Evolutionary conservation across 2,113 vertebrate genomes (phyloP).

Genomic region (Cololabis saira): DNA sequence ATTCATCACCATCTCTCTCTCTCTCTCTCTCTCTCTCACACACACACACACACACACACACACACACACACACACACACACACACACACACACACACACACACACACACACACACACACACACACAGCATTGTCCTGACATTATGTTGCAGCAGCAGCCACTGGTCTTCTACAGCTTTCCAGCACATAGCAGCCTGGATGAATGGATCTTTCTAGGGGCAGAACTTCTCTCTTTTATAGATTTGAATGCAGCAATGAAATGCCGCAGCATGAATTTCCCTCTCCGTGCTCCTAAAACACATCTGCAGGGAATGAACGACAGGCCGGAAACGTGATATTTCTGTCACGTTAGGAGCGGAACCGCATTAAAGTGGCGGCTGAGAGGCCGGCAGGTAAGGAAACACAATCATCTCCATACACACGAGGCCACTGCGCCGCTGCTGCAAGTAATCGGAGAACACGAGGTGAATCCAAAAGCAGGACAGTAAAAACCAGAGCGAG

Average conservation of each 20-base stretch:
- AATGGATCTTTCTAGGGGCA: not conserved
- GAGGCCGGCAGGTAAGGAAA: too few relatives aligned
- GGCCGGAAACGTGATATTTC: not conserved
- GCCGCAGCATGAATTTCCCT: too few relatives aligned
- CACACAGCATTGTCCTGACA: conserved; percentile 12
- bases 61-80: too few relatives aligned
- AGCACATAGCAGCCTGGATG: not conserved
- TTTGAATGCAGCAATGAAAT: not conserved
- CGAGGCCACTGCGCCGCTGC: too few relatives aligned
- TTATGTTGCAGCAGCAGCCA: conserved; percentile 23
- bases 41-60: conserved; percentile 25
- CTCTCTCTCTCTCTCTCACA: conserved; percentile 15
- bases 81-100: too few relatives aligned
- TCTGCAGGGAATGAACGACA: not conserved
- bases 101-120: conserved; percentile 4
- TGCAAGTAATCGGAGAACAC: too few relatives aligned
- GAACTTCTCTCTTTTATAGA: not conserved
- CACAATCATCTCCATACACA: too few relatives aligned
- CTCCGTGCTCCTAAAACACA: too few relatives aligned
- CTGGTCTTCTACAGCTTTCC: conserved; percentile 5
- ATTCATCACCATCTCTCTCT: conserved; percentile 49
- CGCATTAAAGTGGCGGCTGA: too few relatives aligned
- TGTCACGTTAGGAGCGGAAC: too few relatives aligned
- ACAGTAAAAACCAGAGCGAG: too few relatives aligned
- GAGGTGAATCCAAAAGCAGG: too few relatives aligned